A percentile compares a stretch with the other conserved stretches of the same genome.
phyloP scores from a whole-genome alignment of 35 echinoderm and acorn worm genomes.

The Apostichopus parvimensis region DNA sequence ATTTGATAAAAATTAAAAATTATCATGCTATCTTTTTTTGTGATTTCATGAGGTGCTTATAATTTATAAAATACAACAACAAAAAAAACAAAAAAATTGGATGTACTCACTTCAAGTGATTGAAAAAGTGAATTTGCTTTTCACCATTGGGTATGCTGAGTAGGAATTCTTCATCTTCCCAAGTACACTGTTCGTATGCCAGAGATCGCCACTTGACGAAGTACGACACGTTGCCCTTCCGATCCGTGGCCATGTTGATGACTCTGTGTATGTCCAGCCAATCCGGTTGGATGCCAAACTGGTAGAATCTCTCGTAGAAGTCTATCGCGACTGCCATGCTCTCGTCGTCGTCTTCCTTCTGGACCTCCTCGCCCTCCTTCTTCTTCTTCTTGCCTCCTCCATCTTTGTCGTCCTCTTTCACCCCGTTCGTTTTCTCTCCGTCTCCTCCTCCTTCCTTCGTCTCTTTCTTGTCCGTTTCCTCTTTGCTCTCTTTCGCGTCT shows the following conservation, averaged over 20 bases:
- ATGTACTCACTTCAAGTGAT: slow-evolving; percentile 74
- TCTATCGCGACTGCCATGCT: slow-evolving; percentile 46
- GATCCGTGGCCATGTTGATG: slow-evolving; percentile 68
- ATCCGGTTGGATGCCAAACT: slow-evolving; percentile 84
- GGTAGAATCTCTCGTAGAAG: slow-evolving; percentile 74
- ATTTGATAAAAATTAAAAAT: slow-evolving; percentile 1
- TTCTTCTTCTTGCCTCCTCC: slow-evolving; percentile 29
- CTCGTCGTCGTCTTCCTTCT: slow-evolving; percentile 58
- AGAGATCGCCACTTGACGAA: slow-evolving; percentile 88
- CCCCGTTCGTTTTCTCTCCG: slow-evolving; percentile 17
- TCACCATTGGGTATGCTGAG: slow-evolving; percentile 79
- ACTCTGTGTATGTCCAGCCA: slow-evolving; percentile 95
- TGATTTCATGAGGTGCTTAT: no score
- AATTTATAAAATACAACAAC: no score
- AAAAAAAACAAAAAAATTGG: no score
- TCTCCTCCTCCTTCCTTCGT: slow-evolving; percentile 15
- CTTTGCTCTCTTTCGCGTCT: not conserved
- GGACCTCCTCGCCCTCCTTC: slow-evolving; percentile 8
- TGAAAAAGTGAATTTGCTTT: slow-evolving; percentile 91
- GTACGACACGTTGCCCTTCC: slow-evolving; percentile 66
- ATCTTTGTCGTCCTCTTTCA: slow-evolving; percentile 24
- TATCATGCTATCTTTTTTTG: no score
- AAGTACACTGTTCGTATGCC: slow-evolving; percentile 84
- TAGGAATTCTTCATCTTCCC: slow-evolving; percentile 86
- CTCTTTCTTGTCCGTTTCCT: slow-evolving; percentile 26